These are phyloP conservation scores for Aphodius granarius DNA, from an alignment of 2,888 invertebrate species.

Conservation along the genomic window DNA sequence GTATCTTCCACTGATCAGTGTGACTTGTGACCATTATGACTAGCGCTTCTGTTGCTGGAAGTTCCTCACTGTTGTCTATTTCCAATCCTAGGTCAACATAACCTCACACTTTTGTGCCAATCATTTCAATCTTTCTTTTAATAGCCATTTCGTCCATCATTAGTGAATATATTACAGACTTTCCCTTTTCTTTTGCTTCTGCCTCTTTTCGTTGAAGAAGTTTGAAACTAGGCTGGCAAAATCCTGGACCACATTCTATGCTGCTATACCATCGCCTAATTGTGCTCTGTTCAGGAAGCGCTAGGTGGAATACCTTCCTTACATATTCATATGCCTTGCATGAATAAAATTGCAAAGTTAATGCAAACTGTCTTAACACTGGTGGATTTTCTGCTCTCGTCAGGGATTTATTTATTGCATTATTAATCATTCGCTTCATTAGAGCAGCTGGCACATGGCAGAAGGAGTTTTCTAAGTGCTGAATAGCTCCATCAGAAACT, in stretches of 20 bases:
- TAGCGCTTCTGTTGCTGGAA: slow-evolving; percentile 34
- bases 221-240: not conserved
- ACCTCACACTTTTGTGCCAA: slow-evolving; percentile 29
- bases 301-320: not conserved
- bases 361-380: not conserved
- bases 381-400: slow-evolving; percentile 9
- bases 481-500: not conserved
- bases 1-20: slow-evolving; percentile 34
- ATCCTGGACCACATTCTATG: not conserved
- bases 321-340: not conserved
- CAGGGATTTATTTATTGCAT: not conserved
- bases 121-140: slow-evolving; percentile 33
- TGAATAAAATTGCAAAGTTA: not conserved
- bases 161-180: slow-evolving; percentile 9
- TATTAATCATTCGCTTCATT: not conserved
- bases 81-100: slow-evolving; percentile 28
- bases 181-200: not conserved
- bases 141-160: slow-evolving; percentile 34
- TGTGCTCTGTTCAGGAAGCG: not conserved
- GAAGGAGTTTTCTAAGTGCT: not conserved
- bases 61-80: slow-evolving; percentile 20
- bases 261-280: not conserved
- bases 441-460: not conserved
- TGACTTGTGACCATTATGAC: slow-evolving; percentile 35
- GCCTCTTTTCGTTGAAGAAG: not conserved